These are phyloP conservation scores for Orchesellides sinensis DNA, from an alignment of 2,888 invertebrate genomes.

Conservation along the genomic window DNA sequence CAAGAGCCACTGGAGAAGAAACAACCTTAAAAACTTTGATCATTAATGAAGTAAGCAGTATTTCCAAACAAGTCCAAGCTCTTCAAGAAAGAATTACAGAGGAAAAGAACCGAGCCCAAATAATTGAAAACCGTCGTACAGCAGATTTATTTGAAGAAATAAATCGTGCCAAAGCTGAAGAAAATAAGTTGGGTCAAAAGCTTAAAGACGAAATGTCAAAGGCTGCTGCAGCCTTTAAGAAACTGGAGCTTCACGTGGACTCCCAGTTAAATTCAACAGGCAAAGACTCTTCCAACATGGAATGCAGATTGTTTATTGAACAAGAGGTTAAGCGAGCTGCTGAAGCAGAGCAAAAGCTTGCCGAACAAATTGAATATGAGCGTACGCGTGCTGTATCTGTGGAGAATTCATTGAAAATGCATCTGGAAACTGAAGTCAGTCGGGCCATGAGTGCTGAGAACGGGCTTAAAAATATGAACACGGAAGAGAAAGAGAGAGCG, in stretches of 20 bases:
- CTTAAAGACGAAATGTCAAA: slow-evolving; percentile 55
- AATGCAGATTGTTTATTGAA: neutral
- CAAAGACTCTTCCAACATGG: neutral
- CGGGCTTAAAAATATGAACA: neutral
- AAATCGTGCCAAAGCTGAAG: slow-evolving; percentile 44
- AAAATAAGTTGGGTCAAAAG: slow-evolving; percentile 24
- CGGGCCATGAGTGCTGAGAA: slow-evolving; percentile 38
- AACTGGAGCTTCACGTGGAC: slow-evolving; percentile 47
- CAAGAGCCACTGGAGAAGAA: slow-evolving; percentile 42
- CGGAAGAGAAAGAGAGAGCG: slow-evolving; percentile 31
- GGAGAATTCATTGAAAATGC: slow-evolving; percentile 25
- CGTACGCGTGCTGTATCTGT: slow-evolving; percentile 17
- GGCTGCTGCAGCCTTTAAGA: slow-evolving; percentile 53
- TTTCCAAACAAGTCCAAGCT: slow-evolving; percentile 33
- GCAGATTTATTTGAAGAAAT: slow-evolving; percentile 58
- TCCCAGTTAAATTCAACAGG: slow-evolving; percentile 19
- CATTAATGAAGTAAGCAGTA: slow-evolving; percentile 10
- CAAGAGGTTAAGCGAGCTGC: slow-evolving; percentile 3
- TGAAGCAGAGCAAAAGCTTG: slow-evolving; percentile 23
- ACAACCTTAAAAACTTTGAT: slow-evolving; percentile 21
- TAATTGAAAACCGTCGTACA: slow-evolving; percentile 41
- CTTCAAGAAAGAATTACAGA: slow-evolving; percentile 53
- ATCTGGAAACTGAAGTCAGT: slow-evolving; percentile 36
- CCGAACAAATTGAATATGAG: slow-evolving; percentile 38
- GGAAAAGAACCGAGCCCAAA: slow-evolving; percentile 51